These are phyloP conservation scores for Lithophane ornitopus DNA, from an alignment of 2,888 invertebrate genomes.

Conservation along the genomic window DNA sequence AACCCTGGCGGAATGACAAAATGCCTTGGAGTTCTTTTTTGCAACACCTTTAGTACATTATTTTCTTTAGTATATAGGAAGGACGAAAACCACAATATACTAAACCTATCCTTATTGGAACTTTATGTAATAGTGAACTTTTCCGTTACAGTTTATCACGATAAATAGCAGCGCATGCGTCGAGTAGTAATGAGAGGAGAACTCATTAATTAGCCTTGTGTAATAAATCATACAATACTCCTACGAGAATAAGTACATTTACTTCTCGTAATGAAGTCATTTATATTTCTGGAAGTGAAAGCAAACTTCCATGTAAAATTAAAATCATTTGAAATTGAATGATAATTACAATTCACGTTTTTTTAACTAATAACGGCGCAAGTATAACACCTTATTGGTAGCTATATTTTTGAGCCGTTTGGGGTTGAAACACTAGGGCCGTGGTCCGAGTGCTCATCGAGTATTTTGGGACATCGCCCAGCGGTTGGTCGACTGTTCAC, in stretches of 20 bases:
- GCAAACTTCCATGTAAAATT: not conserved
- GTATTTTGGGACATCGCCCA: no score
- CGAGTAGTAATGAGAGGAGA: conserved; percentile 34
- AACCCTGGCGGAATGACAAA: no score
- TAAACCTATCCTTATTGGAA: not conserved
- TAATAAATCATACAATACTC: conserved; percentile 47
- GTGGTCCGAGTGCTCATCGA: no score
- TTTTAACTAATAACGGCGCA: no score
- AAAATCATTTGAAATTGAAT: not conserved
- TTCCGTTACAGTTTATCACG: conserved; percentile 3
- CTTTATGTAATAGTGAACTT: not conserved
- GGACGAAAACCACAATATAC: not conserved
- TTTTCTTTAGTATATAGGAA: not conserved
- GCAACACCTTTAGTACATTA: not conserved
- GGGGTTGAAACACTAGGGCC: no score
- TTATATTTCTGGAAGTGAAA: not conserved
- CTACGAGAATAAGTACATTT: not conserved
- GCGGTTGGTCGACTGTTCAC: no score
- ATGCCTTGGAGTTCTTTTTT: not conserved
- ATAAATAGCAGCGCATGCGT: conserved; percentile 20
- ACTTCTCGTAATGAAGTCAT: conserved; percentile 5
- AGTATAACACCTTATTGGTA: no score
- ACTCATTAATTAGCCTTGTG: conserved; percentile 47
- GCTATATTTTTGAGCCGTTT: no score
- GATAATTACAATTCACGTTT: not conserved